A percentile compares a stretch with the other conserved stretches of the same genome.
Conservation (phyloP, 2,113 vertebrate species). For the Cariama cristata region DNA sequence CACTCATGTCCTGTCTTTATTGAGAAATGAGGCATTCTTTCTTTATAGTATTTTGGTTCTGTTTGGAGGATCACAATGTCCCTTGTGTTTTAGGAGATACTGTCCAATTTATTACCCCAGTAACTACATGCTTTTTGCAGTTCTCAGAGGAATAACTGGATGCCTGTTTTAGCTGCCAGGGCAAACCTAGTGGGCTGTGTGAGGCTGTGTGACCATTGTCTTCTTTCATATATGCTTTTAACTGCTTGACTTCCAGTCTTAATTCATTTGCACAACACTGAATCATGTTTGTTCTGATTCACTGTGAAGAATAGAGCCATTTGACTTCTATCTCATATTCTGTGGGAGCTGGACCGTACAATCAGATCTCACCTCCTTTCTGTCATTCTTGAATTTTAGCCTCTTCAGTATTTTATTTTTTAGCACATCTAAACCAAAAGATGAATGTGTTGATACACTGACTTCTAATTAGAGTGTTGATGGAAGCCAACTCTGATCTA, state of each 20-base stretch:
- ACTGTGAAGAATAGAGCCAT: not conserved
- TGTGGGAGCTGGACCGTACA: not conserved
- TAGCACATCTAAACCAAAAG: not conserved
- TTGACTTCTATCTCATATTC: not conserved
- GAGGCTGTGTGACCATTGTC: not conserved
- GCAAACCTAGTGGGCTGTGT: not conserved
- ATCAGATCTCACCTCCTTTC: not conserved
- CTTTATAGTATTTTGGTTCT: not conserved
- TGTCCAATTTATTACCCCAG: not conserved
- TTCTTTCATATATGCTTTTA: not conserved
- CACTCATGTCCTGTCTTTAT: not conserved
- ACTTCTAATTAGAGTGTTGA: not conserved
- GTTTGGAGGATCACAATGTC: not conserved
- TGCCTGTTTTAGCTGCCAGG: not conserved
- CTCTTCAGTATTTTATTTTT: not conserved
- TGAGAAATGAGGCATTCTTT: not conserved
- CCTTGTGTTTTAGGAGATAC: not conserved
- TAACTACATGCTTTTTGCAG: not conserved
- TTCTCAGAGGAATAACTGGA: not conserved
- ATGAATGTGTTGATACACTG: fast-evolving
- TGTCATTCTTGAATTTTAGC: not conserved
- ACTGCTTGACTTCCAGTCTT: not conserved
- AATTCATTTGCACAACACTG: not conserved
- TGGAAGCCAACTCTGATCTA: not conserved
- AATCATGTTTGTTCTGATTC: not conserved